Conservation (phyloP, 2,113 vertebrate genomes). For the Smithornis capensis region DNA sequence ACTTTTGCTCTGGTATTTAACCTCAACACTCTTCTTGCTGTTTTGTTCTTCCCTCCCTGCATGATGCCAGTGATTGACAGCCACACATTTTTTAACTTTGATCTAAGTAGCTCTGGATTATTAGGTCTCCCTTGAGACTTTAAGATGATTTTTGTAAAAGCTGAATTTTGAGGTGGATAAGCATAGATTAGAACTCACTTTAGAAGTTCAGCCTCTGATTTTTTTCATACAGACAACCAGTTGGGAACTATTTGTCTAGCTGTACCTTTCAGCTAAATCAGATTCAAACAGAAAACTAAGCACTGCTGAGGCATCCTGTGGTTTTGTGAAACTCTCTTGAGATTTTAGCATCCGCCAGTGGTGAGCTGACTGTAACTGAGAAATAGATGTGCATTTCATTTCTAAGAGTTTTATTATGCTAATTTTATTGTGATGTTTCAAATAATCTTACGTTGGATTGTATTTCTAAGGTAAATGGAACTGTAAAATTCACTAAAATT, state of each 20-base stretch:
- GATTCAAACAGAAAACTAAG: not conserved
- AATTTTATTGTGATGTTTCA: not conserved
- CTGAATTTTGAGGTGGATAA: not conserved
- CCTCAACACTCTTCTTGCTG: not conserved
- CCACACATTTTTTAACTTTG: not conserved
- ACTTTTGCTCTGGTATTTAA: not conserved
- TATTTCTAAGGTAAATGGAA: not conserved
- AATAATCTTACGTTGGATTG: not conserved
- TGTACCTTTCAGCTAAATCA: constrained; percentile 25
- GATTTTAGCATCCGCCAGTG: not conserved
- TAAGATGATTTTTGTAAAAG: not conserved
- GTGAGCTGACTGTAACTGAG: not conserved
- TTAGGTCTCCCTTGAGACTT: not conserved
- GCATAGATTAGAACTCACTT: not conserved
- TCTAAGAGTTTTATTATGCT: not conserved
- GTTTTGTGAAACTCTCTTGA: constrained; percentile 3
- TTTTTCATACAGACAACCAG: not conserved
- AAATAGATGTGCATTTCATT: not conserved
- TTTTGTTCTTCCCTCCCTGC: not conserved
- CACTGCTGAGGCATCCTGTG: not conserved
- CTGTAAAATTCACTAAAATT: not conserved
- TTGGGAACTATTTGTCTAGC: not conserved
- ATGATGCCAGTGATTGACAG: not conserved
- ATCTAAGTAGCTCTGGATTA: not conserved
- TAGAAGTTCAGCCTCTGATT: not conserved